Percentiles rank a stretch among this genome's conserved stretches.
phyloP scores from a whole-genome alignment of 2,113 vertebrate species.

The Python bivittatus region DNA sequence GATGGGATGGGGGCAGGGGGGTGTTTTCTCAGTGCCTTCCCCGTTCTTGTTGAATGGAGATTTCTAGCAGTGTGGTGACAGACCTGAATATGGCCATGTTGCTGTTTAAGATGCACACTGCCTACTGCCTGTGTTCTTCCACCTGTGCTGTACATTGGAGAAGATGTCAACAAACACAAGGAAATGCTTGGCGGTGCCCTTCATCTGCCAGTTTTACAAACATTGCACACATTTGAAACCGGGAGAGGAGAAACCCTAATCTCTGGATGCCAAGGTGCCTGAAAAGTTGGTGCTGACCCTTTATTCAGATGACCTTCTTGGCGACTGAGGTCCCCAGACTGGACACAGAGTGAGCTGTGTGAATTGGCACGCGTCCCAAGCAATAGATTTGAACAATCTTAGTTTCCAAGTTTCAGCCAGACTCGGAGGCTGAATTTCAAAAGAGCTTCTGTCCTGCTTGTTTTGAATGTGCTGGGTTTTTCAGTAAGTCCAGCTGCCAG shows the following conservation, averaged over 20 bases:
- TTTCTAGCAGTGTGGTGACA: background rate
- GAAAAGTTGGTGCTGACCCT: background rate
- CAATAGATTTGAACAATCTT: background rate
- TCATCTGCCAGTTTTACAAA: background rate
- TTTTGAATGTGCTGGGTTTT: background rate
- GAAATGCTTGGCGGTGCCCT: background rate
- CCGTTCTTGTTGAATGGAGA: background rate
- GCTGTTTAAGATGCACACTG: fast-evolving
- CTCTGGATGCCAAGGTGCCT: background rate
- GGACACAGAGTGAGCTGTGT: background rate
- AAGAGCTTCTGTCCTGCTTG: background rate
- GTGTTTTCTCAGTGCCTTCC: too few relatives aligned
- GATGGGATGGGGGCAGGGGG: background rate
- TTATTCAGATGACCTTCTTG: background rate
- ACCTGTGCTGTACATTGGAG: background rate
- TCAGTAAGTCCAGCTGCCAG: background rate
- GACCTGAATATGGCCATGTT: fast-evolving
- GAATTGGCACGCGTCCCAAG: background rate
- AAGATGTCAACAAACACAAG: background rate
- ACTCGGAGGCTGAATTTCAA: background rate
- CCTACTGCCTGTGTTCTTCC: background rate
- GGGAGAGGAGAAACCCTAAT: background rate
- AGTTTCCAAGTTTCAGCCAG: background rate
- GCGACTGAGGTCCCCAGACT: background rate
- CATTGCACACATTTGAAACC: background rate